Evolutionary conservation across 2,113 vertebrate genomes (phyloP).

Genomic region (Dascyllus trimaculatus): DNA sequence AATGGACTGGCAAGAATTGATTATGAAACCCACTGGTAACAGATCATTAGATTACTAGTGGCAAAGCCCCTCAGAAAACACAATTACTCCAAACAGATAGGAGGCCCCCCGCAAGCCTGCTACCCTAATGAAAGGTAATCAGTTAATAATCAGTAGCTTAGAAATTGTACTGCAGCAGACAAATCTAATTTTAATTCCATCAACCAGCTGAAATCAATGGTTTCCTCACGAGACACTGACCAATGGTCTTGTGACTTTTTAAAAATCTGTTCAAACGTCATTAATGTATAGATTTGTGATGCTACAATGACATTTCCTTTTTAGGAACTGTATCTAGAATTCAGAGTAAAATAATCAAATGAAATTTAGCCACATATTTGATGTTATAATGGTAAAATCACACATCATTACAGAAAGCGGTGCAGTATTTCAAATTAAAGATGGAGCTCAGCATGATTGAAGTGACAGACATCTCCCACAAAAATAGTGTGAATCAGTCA

Average conservation of each 20-base stretch:
- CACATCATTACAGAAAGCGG: background rate
- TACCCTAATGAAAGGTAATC: conserved; percentile 63
- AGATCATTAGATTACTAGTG: conserved; percentile 67
- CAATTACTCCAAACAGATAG: conserved; percentile 55
- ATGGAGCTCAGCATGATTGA: too few species aligned
- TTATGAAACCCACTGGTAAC: conserved; percentile 52
- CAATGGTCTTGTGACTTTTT: conserved; percentile 19
- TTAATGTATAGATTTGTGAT: conserved; percentile 1
- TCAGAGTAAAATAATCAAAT: background rate
- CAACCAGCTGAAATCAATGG: conserved; percentile 45
- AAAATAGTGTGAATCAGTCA: background rate
- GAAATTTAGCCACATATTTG: background rate
- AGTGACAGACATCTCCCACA: background rate
- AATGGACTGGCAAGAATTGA: conserved; percentile 70
- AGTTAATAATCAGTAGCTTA: conserved; percentile 66
- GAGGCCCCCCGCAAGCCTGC: conserved; percentile 19
- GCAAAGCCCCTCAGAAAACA: conserved; percentile 37
- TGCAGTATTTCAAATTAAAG: too few species aligned
- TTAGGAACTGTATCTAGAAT: background rate
- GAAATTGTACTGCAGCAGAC: conserved; percentile 37
- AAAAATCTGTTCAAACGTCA: conserved; percentile 1
- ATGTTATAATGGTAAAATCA: too few species aligned
- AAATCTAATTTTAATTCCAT: conserved; percentile 57
- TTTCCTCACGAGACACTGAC: background rate
- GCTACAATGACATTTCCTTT: background rate